Conservation (phyloP, 2,888 invertebrate species). For the Leucophora obtusa region DNA sequence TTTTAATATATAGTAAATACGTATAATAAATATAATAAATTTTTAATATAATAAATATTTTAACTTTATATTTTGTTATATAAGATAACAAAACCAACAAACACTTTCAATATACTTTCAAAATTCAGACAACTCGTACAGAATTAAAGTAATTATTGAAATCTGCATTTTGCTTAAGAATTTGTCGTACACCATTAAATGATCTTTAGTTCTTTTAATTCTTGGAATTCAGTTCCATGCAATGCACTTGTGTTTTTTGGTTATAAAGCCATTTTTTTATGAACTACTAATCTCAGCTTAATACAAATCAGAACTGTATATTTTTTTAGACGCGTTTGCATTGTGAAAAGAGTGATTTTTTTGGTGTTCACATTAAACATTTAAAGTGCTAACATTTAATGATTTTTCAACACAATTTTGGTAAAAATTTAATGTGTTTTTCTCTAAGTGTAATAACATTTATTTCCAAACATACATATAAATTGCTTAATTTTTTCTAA, state of each 20-base stretch:
- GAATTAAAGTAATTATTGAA: conserved; percentile 71
- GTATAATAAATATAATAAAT: conserved; percentile 12
- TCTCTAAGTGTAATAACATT: conserved; percentile 4
- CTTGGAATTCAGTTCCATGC: conserved; percentile 56
- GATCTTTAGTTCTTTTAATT: neutral
- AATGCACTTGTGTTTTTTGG: conserved; percentile 76
- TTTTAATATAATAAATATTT: conserved; percentile 33
- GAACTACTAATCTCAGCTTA: conserved; percentile 50
- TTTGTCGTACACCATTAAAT: neutral
- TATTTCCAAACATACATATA: neutral
- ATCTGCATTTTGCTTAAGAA: conserved; percentile 72
- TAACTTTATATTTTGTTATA: conserved; percentile 35
- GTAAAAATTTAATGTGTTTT: neutral
- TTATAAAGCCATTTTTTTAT: conserved; percentile 70
- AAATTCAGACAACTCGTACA: conserved; percentile 77
- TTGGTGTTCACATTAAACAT: conserved; percentile 58
- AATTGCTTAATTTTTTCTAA: neutral
- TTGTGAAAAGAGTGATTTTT: conserved; percentile 19
- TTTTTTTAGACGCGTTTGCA: conserved; percentile 35
- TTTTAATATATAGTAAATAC: neutral
- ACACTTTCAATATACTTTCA: conserved; percentile 71
- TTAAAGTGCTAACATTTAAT: conserved; percentile 37
- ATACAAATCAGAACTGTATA: conserved; percentile 71
- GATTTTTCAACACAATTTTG: neutral
- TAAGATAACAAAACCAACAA: conserved; percentile 63